Percentiles rank a stretch among this genome's conserved stretches.
phyloP scores from a whole-genome alignment of 2,113 vertebrate genomes.

The Thomomys bottae region DNA sequence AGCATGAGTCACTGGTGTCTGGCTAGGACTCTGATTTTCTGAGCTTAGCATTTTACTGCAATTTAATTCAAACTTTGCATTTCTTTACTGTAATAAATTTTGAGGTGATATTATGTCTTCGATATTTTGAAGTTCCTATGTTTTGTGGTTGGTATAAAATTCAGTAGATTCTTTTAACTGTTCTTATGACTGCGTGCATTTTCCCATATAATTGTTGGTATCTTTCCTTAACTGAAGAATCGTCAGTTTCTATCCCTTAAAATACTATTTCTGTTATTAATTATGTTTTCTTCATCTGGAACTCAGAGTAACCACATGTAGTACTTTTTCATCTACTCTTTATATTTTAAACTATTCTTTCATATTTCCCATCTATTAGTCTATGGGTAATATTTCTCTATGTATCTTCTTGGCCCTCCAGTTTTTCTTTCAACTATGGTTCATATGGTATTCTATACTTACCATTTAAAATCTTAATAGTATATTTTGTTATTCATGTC shows the following conservation, averaged over 20 bases:
- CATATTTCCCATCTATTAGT: background rate
- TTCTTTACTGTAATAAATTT: constrained; percentile 15
- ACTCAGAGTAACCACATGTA: background rate
- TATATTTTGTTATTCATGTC: constrained; percentile 30
- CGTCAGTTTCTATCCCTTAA: background rate
- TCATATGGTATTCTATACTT: background rate
- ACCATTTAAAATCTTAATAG: background rate
- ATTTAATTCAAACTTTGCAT: background rate
- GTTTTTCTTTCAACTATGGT: background rate
- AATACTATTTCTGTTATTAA: constrained; percentile 17
- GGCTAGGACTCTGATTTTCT: no score
- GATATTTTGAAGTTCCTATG: background rate
- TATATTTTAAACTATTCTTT: constrained; percentile 25
- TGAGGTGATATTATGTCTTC: background rate
- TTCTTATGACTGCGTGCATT: background rate
- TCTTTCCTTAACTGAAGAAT: constrained; percentile 19
- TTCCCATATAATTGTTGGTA: background rate
- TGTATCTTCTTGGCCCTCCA: background rate
- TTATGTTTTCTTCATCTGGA: background rate
- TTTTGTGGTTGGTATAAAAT: background rate
- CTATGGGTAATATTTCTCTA: background rate
- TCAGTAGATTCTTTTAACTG: background rate
- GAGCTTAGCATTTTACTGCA: constrained; percentile 3
- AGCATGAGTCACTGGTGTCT: no score
- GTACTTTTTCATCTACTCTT: background rate